Evolutionary conservation across 2,113 vertebrate genomes (phyloP).

Genomic region (Callopanchax toddi): DNA sequence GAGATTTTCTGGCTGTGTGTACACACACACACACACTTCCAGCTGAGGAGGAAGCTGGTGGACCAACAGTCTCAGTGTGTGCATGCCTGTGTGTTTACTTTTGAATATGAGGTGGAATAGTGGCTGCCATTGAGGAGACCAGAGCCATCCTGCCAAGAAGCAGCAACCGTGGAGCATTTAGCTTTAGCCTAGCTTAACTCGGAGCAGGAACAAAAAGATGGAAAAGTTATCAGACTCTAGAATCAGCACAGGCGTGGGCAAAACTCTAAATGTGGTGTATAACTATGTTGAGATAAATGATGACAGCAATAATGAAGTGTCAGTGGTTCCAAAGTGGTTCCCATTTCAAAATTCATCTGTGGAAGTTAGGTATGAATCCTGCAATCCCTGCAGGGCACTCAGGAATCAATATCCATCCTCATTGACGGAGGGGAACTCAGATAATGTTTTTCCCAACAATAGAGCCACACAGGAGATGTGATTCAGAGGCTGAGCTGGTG

Average conservation of each 20-base stretch:
- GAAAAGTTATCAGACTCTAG: slow-evolving; percentile 15
- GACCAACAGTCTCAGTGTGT: slow-evolving; percentile 55
- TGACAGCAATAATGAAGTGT: neutral
- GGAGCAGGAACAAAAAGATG: slow-evolving; percentile 13
- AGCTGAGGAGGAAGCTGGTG: slow-evolving; percentile 62
- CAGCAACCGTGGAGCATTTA: slow-evolving; percentile 21
- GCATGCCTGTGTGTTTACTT: slow-evolving; percentile 78
- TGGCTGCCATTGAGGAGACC: slow-evolving; percentile 68
- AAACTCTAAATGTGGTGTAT: neutral
- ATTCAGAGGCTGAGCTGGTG: slow-evolving; percentile 44
- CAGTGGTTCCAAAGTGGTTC: neutral
- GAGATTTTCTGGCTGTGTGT: slow-evolving; percentile 9
- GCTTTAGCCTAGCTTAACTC: slow-evolving; percentile 33
- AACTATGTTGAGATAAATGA: too few species aligned
- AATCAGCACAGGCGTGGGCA: slow-evolving; percentile 22
- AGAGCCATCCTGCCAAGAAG: slow-evolving; percentile 47
- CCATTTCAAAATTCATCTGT: slow-evolving; percentile 11
- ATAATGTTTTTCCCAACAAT: slow-evolving; percentile 53
- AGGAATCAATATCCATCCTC: slow-evolving; percentile 51
- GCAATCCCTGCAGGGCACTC: slow-evolving; percentile 25
- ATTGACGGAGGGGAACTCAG: slow-evolving; percentile 55
- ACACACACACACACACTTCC: slow-evolving; percentile 31
- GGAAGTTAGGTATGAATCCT: slow-evolving; percentile 30
- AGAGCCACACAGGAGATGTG: slow-evolving; percentile 52
- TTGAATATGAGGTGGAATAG: slow-evolving; percentile 78